Evolutionary conservation across 1,140 invertebrate genomes (phyloP), one percentile per base, ranked within the genome.

Genomic region (Rhagoletis pomonella): DNA sequence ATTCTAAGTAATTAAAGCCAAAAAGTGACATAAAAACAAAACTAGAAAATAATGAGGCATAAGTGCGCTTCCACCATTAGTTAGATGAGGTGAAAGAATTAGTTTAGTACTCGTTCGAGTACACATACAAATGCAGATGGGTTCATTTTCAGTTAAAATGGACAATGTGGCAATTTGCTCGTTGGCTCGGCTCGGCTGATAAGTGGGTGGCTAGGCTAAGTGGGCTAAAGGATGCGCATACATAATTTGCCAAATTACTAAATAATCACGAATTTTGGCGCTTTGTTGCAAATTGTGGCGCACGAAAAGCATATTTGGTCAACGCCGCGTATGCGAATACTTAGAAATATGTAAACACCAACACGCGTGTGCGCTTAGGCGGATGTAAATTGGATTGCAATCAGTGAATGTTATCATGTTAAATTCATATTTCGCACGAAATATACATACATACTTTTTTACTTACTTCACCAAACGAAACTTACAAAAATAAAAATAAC

Each of bases 231-330:
- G 3, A 17, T n/a, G 73, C 88, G 89, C 90, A 90, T 90, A 89
- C 90, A 90, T 90, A 90, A 90, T 90, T 90, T 90, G 90, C 90
- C 90, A 90, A 90, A 90, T 90, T 90, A 90, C 90, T 90, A 90
- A 90, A 90, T 90, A 90, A 90, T 90, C 90, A 90, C 90, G 90
- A 90, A 90, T 90, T 90, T 55, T 90, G 90, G 89, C 89, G 90
- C 89, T 89, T 90, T 90, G 90, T 89, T 90, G 89, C 88, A 44
- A 12, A 39, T 55, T 81, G 73, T 55, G 73, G 73, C 73, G 73
- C 47, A 42, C 17, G 47, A 55, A 55, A 50, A n/a, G 14, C 73
- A 81, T 29, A 55, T 81, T 81, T 55, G 69, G 69, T 77, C 42
- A 77, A 29, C 44, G 42, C 12, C 19, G 14, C 12, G 5, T 73